A percentile compares a stretch with the other conserved stretches of the same genome.
Conservation (phyloP, 2,113 vertebrate species). For the Gopherus flavomarginatus region DNA sequence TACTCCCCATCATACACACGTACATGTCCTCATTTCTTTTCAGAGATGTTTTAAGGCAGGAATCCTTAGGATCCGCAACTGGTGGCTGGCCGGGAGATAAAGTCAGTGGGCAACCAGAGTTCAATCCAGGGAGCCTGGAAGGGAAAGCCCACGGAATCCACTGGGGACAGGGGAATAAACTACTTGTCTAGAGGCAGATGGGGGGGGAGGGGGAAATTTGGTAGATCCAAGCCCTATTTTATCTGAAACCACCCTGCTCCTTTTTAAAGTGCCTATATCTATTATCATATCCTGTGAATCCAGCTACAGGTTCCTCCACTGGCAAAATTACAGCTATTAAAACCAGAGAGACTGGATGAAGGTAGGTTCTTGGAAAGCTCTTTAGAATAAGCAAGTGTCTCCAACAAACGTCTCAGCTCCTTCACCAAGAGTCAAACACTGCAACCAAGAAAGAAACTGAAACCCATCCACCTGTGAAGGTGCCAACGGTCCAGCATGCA, state of each 20-base stretch:
- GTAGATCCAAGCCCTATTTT: accelerated
- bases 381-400: accelerated
- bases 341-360: neutral
- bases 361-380: accelerated
- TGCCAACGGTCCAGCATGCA: neutral
- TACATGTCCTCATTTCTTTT: neutral
- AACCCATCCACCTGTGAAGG: neutral
- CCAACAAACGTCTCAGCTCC: neutral
- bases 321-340: neutral
- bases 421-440: neutral
- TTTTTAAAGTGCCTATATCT: neutral
- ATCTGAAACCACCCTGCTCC: neutral
- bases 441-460: neutral
- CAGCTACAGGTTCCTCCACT: neutral
- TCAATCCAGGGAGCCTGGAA: neutral
- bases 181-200: accelerated
- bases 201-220: neutral
- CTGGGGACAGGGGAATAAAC: neutral
- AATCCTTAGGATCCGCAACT: neutral
- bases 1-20: neutral
- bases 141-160: neutral
- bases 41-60: neutral
- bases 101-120: neutral
- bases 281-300: neutral
- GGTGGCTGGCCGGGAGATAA: neutral